Percentiles rank a stretch among this genome's conserved stretches.
These are phyloP conservation scores for Cinclus cinclus DNA, from an alignment of 2,113 vertebrate species.

Conservation along the genomic window DNA sequence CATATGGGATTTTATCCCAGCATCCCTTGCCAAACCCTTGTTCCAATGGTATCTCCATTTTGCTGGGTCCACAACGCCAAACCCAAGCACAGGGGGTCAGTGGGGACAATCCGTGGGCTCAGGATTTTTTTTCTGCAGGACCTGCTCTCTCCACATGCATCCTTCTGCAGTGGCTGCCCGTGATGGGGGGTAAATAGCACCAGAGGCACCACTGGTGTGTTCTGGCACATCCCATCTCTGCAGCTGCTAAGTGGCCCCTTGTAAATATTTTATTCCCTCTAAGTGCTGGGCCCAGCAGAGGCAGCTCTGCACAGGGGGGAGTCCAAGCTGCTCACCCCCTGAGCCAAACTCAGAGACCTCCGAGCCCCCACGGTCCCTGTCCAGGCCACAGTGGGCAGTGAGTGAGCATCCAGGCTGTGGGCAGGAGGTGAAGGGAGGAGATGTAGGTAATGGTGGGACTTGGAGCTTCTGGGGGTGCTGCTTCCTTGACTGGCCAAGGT, in stretches of 20 bases:
- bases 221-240: not conserved
- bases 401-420: not conserved
- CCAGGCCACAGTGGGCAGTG: rapidly evolving
- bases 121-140: not conserved
- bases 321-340: rapidly evolving
- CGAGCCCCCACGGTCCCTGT: rapidly evolving
- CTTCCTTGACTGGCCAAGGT: not conserved
- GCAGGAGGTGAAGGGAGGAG: not conserved
- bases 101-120: not conserved
- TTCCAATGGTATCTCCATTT: not conserved
- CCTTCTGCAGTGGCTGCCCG: rapidly evolving
- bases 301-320: not conserved
- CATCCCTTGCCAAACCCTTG: not conserved
- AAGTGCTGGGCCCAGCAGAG: not conserved
- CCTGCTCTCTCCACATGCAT: rapidly evolving
- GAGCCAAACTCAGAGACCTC: rapidly evolving
- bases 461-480: not conserved
- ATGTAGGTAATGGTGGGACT: not conserved
- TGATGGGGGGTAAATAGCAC: rapidly evolving
- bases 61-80: not conserved
- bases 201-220: not conserved
- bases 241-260: not conserved
- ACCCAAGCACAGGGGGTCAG: rapidly evolving
- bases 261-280: not conserved
- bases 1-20: rapidly evolving